These are phyloP conservation scores for Anoncus sp. DNA, from an alignment of 2,888 invertebrate genomes.

Conservation along the genomic window DNA sequence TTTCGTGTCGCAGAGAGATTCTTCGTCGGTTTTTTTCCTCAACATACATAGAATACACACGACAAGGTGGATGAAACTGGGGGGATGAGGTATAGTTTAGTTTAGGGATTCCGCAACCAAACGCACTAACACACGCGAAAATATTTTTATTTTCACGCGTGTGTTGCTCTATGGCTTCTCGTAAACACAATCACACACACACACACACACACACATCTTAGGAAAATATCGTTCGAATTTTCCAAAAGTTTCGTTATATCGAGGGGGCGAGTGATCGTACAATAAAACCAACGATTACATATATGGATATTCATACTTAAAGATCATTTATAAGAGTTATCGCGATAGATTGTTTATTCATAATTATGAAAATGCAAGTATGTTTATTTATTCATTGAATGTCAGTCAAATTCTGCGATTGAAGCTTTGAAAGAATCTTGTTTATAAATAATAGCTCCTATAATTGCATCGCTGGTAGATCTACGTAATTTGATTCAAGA, in stretches of 20 bases:
- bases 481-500: neutral
- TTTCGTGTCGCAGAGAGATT: conserved; percentile 1
- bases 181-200: conserved; percentile 3
- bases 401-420: neutral
- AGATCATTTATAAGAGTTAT: no score
- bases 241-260: conserved; percentile 4
- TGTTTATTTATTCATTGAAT: no score
- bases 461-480: neutral
- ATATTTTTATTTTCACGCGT: conserved; percentile 51
- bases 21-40: conserved; percentile 45
- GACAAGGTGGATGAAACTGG: conserved; percentile 58
- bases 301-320: neutral
- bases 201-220: no score
- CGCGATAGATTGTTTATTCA: neutral
- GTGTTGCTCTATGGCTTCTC: conserved; percentile 28
- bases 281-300: neutral
- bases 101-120: conserved; percentile 76
- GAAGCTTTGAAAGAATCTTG: neutral
- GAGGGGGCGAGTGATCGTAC: neutral
- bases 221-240: neutral
- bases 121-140: conserved; percentile 60
- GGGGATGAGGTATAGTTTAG: conserved; percentile 78
- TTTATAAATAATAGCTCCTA: neutral
- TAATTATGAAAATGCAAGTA: neutral
- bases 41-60: conserved; percentile 14